A percentile compares a stretch with the other conserved stretches of the same genome.
phyloP scores from a whole-genome alignment of 2,888 invertebrate species.

The Microplitis deprimator region DNA sequence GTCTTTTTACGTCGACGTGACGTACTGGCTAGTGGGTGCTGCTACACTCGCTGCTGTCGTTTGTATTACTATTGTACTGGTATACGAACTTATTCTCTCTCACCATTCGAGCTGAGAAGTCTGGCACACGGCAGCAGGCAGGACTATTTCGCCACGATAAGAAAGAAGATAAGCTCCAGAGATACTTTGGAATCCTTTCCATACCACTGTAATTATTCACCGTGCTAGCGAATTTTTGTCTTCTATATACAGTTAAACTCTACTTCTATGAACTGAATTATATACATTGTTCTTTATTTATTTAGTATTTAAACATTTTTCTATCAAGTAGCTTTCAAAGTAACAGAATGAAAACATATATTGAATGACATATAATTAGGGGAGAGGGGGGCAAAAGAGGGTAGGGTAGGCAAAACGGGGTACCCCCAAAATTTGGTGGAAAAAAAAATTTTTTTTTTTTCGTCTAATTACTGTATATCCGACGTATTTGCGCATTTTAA shows the following conservation, averaged over 20 bases:
- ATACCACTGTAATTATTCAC: constrained; percentile 46
- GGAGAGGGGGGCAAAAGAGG: too few species aligned
- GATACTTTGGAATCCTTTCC: constrained; percentile 60
- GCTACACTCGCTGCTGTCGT: constrained; percentile 41
- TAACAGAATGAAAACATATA: too few species aligned
- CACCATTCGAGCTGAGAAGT: constrained; percentile 49
- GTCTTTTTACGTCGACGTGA: constrained; percentile 66
- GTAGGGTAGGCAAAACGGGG: too few species aligned
- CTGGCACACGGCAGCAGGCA: constrained; percentile 62
- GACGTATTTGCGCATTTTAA: too few species aligned
- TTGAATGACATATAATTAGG: too few species aligned
- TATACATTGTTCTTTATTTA: neutral
- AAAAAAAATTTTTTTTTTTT: too few species aligned
- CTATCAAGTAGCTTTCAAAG: too few species aligned
- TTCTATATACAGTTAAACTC: neutral
- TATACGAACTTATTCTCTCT: constrained; percentile 37
- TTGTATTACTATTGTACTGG: constrained; percentile 36
- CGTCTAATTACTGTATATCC: too few species aligned
- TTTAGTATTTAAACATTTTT: neutral
- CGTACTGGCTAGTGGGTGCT: constrained; percentile 62
- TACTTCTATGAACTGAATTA: neutral
- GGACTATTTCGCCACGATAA: constrained; percentile 70
- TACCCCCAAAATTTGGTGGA: too few species aligned
- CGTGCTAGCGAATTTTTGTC: constrained; percentile 27
- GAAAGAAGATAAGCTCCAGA: constrained; percentile 66